Percentiles rank a stretch among this genome's conserved stretches.
These are phyloP conservation scores for Anoncus sp. DNA, from an alignment of 2,888 invertebrate species.

Conservation along the genomic window DNA sequence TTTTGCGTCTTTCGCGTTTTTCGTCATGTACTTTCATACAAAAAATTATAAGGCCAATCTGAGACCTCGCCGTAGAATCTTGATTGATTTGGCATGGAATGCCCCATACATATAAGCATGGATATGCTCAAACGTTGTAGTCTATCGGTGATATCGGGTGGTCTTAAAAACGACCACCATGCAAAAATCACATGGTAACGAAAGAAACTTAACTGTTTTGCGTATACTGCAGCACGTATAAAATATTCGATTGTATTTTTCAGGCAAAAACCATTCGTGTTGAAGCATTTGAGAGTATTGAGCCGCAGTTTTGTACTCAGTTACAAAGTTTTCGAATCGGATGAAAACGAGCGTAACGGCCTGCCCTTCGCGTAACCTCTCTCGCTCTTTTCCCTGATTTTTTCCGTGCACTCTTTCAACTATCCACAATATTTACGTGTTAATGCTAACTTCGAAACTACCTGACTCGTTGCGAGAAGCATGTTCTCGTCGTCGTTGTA, in stretches of 20 bases:
- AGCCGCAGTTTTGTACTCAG: conserved; percentile 2
- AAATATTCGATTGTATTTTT: neutral
- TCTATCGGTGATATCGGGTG: too few species aligned
- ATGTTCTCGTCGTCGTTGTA: conserved; percentile 1
- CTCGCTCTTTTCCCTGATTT: neutral
- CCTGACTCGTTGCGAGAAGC: conserved; percentile 27
- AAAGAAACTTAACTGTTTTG: too few species aligned
- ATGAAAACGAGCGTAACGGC: conserved; percentile 1
- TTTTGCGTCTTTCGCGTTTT: too few species aligned
- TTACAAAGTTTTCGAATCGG: conserved; percentile 13
- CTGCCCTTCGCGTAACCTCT: neutral
- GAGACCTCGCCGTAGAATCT: too few species aligned
- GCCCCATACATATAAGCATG: too few species aligned
- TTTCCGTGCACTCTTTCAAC: conserved; percentile 1
- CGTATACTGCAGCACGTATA: neutral
- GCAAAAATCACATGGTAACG: too few species aligned
- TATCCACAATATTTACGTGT: conserved; percentile 11
- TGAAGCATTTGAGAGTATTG: conserved; percentile 7
- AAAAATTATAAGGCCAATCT: too few species aligned
- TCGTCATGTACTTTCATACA: too few species aligned
- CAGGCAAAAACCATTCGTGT: neutral
- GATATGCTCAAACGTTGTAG: too few species aligned
- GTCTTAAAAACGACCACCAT: too few species aligned
- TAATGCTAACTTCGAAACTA: conserved; percentile 38
- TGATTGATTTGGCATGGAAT: too few species aligned